These are phyloP conservation scores for Drosophila yakuba DNA, from an alignment of 1,140 invertebrate species.

Conservation along the genomic window DNA sequence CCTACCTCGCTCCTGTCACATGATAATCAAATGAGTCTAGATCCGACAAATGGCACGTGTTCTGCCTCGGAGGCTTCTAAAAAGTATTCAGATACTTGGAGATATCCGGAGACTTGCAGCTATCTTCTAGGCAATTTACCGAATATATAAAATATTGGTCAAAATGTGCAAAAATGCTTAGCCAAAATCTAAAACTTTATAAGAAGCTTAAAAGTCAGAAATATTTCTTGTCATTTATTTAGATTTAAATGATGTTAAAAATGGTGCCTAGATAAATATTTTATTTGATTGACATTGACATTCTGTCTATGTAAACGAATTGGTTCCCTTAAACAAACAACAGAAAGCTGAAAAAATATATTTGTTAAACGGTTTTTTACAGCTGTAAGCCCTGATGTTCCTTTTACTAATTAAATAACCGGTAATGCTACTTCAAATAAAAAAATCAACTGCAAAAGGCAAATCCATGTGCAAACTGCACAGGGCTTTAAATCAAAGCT, in stretches of 20 bases:
- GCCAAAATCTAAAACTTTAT: background rate
- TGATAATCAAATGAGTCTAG: slow-evolving; percentile 48
- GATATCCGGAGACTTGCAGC: background rate
- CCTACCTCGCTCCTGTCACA: slow-evolving; percentile 36
- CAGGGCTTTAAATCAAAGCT: slow-evolving; percentile 61
- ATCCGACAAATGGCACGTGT: slow-evolving; percentile 65
- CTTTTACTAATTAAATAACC: slow-evolving; percentile 25
- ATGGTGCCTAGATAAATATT: background rate
- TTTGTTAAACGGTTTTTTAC: slow-evolving; percentile 2
- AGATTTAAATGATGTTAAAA: background rate
- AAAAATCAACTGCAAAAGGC: slow-evolving; percentile 9
- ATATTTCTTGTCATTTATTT: background rate
- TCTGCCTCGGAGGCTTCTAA: slow-evolving; percentile 33
- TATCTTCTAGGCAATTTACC: slow-evolving; percentile 1
- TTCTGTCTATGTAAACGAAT: background rate
- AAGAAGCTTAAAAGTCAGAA: background rate
- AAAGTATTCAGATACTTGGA: slow-evolving; percentile 2
- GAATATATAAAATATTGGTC: background rate
- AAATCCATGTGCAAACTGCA: slow-evolving; percentile 48
- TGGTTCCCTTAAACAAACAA: background rate
- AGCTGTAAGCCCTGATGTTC: background rate
- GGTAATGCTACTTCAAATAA: background rate
- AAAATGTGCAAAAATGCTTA: background rate
- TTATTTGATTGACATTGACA: background rate
- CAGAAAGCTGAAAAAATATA: background rate